Percentiles rank a stretch among this genome's conserved stretches.
These are phyloP conservation scores for Stylophora pistillata DNA, from an alignment of 64 coral and sea anemone species.

Conservation along the genomic window DNA sequence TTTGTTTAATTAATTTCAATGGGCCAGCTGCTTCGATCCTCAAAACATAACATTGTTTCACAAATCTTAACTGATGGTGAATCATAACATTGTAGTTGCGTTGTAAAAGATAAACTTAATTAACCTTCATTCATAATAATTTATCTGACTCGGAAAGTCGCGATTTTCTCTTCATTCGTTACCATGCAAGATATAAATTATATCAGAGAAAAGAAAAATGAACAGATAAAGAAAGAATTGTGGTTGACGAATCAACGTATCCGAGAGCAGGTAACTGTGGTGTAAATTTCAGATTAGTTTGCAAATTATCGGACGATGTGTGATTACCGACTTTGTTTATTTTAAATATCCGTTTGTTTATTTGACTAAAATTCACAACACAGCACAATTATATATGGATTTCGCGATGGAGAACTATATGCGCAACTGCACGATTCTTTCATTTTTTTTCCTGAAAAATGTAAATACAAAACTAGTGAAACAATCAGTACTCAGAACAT, in stretches of 20 bases:
- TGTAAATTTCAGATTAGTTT: not conserved
- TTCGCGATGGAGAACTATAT: not conserved
- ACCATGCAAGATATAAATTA: slow-evolving; percentile 14
- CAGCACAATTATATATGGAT: not conserved
- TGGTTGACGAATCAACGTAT: not conserved
- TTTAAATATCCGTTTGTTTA: not conserved
- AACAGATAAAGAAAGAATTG: not conserved
- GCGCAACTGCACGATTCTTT: not conserved
- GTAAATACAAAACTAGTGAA: not conserved
- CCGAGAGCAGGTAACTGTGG: not conserved
- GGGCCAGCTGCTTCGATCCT: not conserved
- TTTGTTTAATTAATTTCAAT: not conserved
- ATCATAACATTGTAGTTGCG: not conserved
- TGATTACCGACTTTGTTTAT: slow-evolving; percentile 18
- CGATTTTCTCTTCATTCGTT: not conserved
- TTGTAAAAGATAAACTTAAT: not conserved
- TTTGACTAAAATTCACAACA: not conserved
- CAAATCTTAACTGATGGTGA: not conserved
- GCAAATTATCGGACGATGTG: not conserved
- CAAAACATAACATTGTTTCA: not conserved
- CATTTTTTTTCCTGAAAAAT: not conserved
- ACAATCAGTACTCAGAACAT: too few species aligned
- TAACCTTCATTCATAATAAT: slow-evolving; percentile 11
- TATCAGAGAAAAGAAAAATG: not conserved
- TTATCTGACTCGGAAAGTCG: not conserved